Evolutionary conservation across 2,888 invertebrate species (phyloP).

Genomic region (Helleia helle): DNA sequence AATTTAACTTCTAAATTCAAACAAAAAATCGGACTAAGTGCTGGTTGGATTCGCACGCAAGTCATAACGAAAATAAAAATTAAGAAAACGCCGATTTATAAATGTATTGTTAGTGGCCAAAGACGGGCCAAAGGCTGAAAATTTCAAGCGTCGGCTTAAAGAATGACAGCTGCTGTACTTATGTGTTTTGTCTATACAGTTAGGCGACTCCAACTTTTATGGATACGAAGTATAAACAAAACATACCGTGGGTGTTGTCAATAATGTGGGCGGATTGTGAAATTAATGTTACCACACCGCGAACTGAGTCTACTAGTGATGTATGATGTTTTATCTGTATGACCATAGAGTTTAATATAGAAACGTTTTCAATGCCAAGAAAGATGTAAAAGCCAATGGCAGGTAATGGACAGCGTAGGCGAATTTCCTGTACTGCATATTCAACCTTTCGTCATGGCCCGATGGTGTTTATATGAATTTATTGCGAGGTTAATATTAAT

Average conservation of each 20-base stretch:
- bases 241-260: constrained; percentile 38
- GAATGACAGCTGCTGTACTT: too few relatives aligned
- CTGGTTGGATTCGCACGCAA: too few relatives aligned
- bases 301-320: constrained; percentile 27
- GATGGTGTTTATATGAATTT: constrained; percentile 27
- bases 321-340: constrained; percentile 19
- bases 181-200: too few relatives aligned
- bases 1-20: too few relatives aligned
- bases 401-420: constrained; percentile 47
- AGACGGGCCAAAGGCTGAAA: too few relatives aligned
- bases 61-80: too few relatives aligned
- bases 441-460: constrained; percentile 34
- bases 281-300: constrained; percentile 42
- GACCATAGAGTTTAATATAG: constrained; percentile 27
- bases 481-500: not conserved
- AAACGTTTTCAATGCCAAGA: constrained; percentile 26
- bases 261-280: constrained; percentile 44
- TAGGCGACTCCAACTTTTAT: constrained; percentile 7
- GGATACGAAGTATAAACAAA: constrained; percentile 29
- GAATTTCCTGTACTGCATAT: constrained; percentile 33
- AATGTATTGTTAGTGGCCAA: too few relatives aligned
- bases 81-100: too few relatives aligned
- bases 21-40: too few relatives aligned
- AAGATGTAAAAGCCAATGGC: constrained; percentile 31
- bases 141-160: too few relatives aligned